Base-by-base conservation (phyloP, 2,797 vertebrate genomes). In the Alfaro cultratus region DNA sequence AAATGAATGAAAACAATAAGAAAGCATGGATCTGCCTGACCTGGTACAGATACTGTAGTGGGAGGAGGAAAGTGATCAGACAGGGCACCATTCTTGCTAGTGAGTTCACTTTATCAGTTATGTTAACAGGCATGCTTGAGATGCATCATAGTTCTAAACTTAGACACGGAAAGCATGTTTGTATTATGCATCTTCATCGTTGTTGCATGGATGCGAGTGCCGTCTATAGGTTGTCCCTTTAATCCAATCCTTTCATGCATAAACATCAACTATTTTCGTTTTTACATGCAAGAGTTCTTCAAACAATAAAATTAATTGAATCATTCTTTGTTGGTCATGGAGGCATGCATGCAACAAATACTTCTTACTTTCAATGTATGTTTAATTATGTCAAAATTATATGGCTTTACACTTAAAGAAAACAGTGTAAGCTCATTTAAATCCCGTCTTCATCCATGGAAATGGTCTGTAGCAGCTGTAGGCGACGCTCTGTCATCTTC, bases 381-480 rank as follows among this genome's bases (percentile, higher is more conserved):
- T 79, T 74, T 78, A 31, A 64, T 31, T 87, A 53, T 73, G 75
- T 84, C 85, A 78, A 75, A 71, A 29, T 45, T 85, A 76, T 82
- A 72, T 64, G 85, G 85, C 83, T 84, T 87, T 80, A 67, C 75
- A 79, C 60, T 80, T 72, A 88, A 53, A 88, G 76, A 41, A 83
- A 82, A 76, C 80, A 78, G 81, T 78, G 21, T 80, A 79, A 60
- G 72, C 73, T 84, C 77, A 76, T 76, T 68, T 83, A 79, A 85
- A 83, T 83, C 86, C 80, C 85, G 71, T 85, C 83, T 85, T 79
- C 79, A 87, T 86, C 76, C 80, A 78, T 4, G 60, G 88, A 75
- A 74, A 74, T 83, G 85, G 83, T 87, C 86, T 91, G 89, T 92
- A 91, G 90, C 80, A 86, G 76, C 87, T 76, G 68, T 86, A 82